Evolutionary conservation across 1,140 invertebrate species (phyloP).

Genomic region (Pentalonia nigronervosa): DNA sequence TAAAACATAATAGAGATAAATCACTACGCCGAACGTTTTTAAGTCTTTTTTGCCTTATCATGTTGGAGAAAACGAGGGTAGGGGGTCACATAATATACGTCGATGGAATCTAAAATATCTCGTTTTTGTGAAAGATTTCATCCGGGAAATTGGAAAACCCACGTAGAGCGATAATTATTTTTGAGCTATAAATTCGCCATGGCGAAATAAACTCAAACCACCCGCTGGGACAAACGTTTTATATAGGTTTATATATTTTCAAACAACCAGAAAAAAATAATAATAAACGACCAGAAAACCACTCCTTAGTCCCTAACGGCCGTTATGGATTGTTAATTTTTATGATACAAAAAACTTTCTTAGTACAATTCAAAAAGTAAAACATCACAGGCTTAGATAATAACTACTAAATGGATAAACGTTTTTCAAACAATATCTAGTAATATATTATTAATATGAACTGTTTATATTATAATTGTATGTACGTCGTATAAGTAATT

Average conservation of each 20-base stretch:
- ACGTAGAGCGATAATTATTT: slow-evolving; percentile 54
- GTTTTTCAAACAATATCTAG: background rate
- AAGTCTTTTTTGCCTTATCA: slow-evolving; percentile 39
- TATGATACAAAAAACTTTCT: slow-evolving; percentile 51
- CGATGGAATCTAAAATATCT: slow-evolving; percentile 43
- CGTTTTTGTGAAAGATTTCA: slow-evolving; percentile 56
- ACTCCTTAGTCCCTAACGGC: slow-evolving; percentile 22
- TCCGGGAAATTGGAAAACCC: slow-evolving; percentile 56
- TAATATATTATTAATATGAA: too few relatives aligned
- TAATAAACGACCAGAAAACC: slow-evolving; percentile 53
- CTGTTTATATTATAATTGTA: too few relatives aligned
- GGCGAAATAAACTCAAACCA: slow-evolving; percentile 35
- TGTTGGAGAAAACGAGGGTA: background rate
- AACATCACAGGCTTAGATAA: background rate
- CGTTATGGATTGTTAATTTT: slow-evolving; percentile 58
- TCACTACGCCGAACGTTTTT: slow-evolving; percentile 20
- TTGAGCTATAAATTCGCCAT: slow-evolving; percentile 47
- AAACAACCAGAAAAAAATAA: slow-evolving; percentile 36
- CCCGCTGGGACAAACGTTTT: slow-evolving; percentile 40
- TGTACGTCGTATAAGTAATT: background rate
- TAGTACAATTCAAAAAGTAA: slow-evolving; percentile 2
- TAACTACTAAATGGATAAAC: background rate
- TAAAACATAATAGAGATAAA: slow-evolving; percentile 29
- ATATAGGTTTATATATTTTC: slow-evolving; percentile 30
- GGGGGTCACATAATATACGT: slow-evolving; percentile 30